These are phyloP conservation scores for Pterostichus madidus DNA, from an alignment of 2,888 invertebrate genomes.

Conservation along the genomic window DNA sequence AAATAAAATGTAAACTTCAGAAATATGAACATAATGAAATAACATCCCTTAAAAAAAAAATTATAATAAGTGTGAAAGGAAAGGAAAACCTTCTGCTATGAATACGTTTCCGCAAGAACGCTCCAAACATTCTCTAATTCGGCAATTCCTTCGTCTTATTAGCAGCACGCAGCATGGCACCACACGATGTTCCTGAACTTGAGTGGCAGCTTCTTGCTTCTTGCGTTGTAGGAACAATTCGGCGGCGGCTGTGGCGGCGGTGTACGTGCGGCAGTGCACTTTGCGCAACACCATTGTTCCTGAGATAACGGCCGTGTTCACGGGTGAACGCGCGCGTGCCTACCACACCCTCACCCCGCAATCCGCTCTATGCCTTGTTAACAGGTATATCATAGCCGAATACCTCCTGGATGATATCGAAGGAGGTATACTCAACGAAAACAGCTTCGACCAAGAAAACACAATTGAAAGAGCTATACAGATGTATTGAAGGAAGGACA, in stretches of 20 bases:
- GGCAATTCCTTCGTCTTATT: neutral
- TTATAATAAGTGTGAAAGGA: neutral
- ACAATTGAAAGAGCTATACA: too few relatives aligned
- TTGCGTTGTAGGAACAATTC: constrained; percentile 1
- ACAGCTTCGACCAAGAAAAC: too few relatives aligned
- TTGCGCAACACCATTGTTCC: constrained; percentile 40
- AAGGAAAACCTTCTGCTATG: neutral
- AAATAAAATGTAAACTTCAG: too few relatives aligned
- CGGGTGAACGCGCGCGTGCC: constrained; percentile 38
- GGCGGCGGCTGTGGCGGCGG: neutral
- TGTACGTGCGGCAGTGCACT: constrained; percentile 12
- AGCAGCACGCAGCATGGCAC: too few relatives aligned
- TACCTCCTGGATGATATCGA: too few relatives aligned
- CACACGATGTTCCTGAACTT: neutral
- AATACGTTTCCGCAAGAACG: neutral
- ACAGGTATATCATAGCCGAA: neutral
- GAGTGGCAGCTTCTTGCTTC: neutral
- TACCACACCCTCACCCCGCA: neutral
- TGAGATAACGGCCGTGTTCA: constrained; percentile 47
- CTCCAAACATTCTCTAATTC: neutral
- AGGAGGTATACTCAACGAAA: too few relatives aligned
- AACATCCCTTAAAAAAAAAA: too few relatives aligned
- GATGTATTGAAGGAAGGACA: too few relatives aligned
- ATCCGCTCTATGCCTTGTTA: neutral
- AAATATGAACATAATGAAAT: too few relatives aligned